Conservation (phyloP, 2,113 vertebrate genomes). For the Scolopax mira region DNA sequence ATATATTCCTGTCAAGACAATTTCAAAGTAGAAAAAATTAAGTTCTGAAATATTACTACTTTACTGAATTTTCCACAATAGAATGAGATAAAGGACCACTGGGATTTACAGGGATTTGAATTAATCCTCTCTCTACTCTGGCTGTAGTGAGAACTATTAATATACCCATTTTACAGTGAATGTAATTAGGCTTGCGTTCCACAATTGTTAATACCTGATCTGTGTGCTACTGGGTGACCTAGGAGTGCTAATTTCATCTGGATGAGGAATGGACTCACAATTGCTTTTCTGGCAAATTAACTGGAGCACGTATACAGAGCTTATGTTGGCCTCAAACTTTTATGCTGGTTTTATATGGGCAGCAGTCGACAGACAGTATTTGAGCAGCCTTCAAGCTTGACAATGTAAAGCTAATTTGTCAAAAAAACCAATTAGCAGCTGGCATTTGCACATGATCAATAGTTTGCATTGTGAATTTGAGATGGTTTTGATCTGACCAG, state of each 20-base stretch:
- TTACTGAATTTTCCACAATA: conserved; percentile 1
- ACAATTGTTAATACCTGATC: conserved; percentile 31
- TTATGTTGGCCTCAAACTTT: neutral
- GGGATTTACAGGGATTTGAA: conserved; percentile 37
- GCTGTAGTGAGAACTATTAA: conserved; percentile 3
- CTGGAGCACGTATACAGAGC: neutral
- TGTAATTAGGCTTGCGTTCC: conserved; percentile 11
- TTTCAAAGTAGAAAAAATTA: neutral
- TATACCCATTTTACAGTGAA: conserved; percentile 37
- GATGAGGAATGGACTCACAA: neutral
- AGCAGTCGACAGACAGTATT: neutral
- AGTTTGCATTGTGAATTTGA: neutral
- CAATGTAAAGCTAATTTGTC: neutral
- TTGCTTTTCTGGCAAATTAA: neutral
- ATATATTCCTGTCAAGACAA: neutral
- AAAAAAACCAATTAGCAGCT: neutral
- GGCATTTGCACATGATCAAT: neutral
- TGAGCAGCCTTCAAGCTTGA: neutral
- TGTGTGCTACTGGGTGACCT: neutral
- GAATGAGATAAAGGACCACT: neutral
- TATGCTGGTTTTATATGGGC: neutral
- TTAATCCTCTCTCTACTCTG: conserved; percentile 27
- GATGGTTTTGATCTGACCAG: neutral
- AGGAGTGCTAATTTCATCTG: neutral
- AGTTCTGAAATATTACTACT: neutral